A percentile compares a stretch with the other conserved stretches of the same genome.
Conservation (phyloP, 2,888 invertebrate species). For the Alentia gelatinosa region DNA sequence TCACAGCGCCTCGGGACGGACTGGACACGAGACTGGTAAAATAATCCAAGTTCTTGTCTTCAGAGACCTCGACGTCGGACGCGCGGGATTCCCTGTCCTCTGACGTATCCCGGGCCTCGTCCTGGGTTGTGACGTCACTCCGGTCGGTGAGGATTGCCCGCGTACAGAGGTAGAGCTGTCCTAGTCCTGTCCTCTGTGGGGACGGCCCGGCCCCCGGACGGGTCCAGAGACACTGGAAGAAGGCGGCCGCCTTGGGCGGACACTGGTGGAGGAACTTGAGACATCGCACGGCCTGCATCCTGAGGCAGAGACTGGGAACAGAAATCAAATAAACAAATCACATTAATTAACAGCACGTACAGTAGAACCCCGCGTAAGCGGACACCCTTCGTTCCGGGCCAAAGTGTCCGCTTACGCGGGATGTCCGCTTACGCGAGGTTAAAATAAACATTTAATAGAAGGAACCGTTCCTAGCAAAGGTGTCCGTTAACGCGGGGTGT, state of each 20-base stretch:
- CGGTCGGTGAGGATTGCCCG: background rate
- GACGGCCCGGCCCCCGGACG: background rate
- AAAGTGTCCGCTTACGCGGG: no score
- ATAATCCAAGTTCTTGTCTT: background rate
- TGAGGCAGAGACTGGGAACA: background rate
- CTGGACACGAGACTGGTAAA: background rate
- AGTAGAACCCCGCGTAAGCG: no score
- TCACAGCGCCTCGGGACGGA: background rate
- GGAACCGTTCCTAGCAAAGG: no score
- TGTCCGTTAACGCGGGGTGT: no score
- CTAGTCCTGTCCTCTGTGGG: background rate
- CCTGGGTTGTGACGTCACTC: background rate
- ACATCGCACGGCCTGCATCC: background rate
- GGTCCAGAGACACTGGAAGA: background rate
- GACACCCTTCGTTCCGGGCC: no score
- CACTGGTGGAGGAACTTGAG: background rate
- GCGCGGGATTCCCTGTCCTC: no score
- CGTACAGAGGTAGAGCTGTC: background rate
- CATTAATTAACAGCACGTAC: no score
- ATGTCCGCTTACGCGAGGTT: no score
- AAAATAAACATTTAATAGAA: no score
- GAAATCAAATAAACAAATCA: no score
- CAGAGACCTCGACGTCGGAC: no score
- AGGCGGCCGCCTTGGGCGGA: background rate
- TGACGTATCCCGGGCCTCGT: background rate